Evolutionary conservation across 2,888 invertebrate species (phyloP).

Genomic region (Polyommatus iphigenia): DNA sequence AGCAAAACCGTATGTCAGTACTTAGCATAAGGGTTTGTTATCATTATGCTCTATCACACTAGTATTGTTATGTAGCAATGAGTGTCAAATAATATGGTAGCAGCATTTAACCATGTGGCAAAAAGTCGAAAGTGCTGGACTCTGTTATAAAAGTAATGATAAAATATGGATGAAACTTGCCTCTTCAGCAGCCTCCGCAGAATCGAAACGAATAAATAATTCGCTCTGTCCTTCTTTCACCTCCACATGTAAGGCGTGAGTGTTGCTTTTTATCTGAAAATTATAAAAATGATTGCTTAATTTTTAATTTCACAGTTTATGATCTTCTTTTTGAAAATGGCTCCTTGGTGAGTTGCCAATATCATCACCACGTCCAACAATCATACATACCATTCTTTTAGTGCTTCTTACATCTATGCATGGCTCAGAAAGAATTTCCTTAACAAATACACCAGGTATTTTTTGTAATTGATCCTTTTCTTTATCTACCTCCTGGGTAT

Average conservation of each 20-base stretch:
- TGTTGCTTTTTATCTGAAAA: conserved; percentile 79
- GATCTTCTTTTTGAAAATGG: too few species aligned
- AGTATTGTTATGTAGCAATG: too few species aligned
- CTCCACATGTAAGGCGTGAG: conserved; percentile 89
- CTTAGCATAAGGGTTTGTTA: too few species aligned
- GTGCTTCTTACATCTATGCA: conserved; percentile 84
- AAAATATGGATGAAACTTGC: conserved; percentile 45
- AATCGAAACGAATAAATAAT: conserved; percentile 84
- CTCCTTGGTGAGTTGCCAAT: too few species aligned
- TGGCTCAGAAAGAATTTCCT: conserved; percentile 83
- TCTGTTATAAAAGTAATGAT: neutral
- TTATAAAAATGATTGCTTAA: neutral
- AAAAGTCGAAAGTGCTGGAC: neutral
- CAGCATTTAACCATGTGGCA: too few species aligned
- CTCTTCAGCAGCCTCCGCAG: conserved; percentile 70
- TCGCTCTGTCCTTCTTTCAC: conserved; percentile 85
- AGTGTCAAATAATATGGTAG: too few species aligned
- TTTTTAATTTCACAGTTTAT: neutral
- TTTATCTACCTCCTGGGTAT: conserved; percentile 50
- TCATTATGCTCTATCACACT: too few species aligned
- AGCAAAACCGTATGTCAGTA: too few species aligned
- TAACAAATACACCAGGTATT: conserved; percentile 82
- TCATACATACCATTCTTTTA: conserved; percentile 78
- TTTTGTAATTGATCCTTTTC: conserved; percentile 52
- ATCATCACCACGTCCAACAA: neutral